Base-by-base conservation (phyloP, 2,113 vertebrate species). In the Polypterus senegalus region DNA sequence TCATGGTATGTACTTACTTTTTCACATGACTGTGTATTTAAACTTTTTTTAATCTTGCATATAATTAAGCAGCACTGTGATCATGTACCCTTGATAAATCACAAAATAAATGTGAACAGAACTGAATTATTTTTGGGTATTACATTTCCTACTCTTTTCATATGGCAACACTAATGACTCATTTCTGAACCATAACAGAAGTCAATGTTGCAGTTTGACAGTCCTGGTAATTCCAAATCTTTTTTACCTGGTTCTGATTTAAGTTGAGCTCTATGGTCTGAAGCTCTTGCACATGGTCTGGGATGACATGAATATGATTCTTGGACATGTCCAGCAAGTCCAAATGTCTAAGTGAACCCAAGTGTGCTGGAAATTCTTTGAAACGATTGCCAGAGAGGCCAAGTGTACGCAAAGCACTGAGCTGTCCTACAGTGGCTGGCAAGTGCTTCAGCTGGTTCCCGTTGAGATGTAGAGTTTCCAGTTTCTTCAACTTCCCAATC, bases 241-340 rank as follows among this genome's bases (percentile, higher is more conserved):
- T 70, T 59, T 79, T 67, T 64, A 97, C 95, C 93, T 98, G 96
- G 74, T 99, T 99, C 80, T 99, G 95, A 80, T 99, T 99, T 64
- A 99, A 80, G 76, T 98, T 99, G 74, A 99, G 88, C 77, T 99
- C 96, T 0, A 98, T 97, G 72, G 86, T 83, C 73, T 99, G 96
- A 69, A 99, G 72, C 59, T 92, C 86, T 1, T 81, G 86, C 60
- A 98, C 86, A 6, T 73, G 85, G 7, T 90, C 76, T 0, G 92
- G 94, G 47, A 99, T 81, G 0, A 71, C 82, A 57, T 85, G 90
- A 74, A 99, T 97, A 75, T 87, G 82, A 80, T 99, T 99, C 60
- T 83, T 88, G 60, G 95, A 98, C 67, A 99, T 85, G 75, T 99
- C 94, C 47, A 97, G 79, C 53, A 99, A 77, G 74, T 97, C 94